Evolutionary conservation across 2,888 invertebrate genomes (phyloP).

Genomic region (Cryptus armator): DNA sequence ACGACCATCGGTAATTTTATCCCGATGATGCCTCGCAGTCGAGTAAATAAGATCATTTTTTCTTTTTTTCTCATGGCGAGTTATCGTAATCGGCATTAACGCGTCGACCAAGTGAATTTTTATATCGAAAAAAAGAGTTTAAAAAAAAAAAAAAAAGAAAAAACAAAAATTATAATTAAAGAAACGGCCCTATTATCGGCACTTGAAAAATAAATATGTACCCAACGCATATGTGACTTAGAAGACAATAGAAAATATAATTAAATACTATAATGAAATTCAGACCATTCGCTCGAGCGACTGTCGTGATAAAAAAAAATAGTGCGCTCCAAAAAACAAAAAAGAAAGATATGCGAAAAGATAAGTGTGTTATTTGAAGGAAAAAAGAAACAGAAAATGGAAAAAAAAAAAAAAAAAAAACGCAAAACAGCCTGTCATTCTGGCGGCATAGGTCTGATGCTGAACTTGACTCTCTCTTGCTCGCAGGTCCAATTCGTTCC

Average conservation of each 20-base stretch:
- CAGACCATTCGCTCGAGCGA: constrained; percentile 60
- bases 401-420: constrained; percentile 73
- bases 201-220: constrained; percentile 32
- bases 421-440: constrained; percentile 79
- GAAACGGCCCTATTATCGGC: constrained; percentile 16
- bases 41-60: constrained; percentile 24
- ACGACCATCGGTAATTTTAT: constrained; percentile 27
- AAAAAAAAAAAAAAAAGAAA: neutral
- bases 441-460: constrained; percentile 84
- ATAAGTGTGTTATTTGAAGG: constrained; percentile 37
- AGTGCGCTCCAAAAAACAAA: constrained; percentile 30
- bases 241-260: constrained; percentile 27
- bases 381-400: constrained; percentile 62
- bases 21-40: neutral
- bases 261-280: constrained; percentile 31
- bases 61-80: constrained; percentile 12
- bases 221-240: constrained; percentile 35
- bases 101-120: neutral
- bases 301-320: constrained; percentile 11
- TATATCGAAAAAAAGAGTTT: neutral
- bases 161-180: neutral
- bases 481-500: constrained; percentile 97
- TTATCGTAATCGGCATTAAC: constrained; percentile 10
- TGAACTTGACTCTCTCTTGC: constrained; percentile 86
- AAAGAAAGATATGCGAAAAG: constrained; percentile 45